Conservation (phyloP, 2,888 invertebrate species). For the Zootermopsis nevadensis region DNA sequence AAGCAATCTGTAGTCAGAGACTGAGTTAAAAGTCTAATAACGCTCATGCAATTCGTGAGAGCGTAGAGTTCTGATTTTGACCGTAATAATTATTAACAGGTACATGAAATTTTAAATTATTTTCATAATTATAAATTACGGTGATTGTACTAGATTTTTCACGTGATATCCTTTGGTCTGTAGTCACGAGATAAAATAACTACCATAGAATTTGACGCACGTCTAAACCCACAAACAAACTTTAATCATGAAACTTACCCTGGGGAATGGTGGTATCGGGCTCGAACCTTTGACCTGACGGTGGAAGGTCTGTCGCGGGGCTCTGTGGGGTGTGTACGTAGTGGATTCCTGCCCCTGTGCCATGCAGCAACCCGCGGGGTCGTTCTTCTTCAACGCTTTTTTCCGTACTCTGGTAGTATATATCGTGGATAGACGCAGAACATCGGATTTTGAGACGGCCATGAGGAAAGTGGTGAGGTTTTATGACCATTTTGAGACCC, state of each 20-base stretch:
- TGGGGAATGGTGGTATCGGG: neutral
- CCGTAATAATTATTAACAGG: too few relatives aligned
- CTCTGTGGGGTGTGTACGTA: neutral
- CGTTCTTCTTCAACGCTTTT: slow-evolving; percentile 73
- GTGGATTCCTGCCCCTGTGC: neutral
- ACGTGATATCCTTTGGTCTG: too few relatives aligned
- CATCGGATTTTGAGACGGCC: slow-evolving; percentile 73
- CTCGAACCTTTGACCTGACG: slow-evolving; percentile 9
- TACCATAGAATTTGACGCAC: too few relatives aligned
- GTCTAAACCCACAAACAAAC: too few relatives aligned
- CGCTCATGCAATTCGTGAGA: too few relatives aligned
- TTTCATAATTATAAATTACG: too few relatives aligned
- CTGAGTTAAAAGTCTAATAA: too few relatives aligned
- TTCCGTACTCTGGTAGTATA: slow-evolving; percentile 76
- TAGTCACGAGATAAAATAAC: too few relatives aligned
- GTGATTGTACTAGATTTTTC: too few relatives aligned
- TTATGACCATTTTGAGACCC: slow-evolving; percentile 67
- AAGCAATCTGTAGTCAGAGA: too few relatives aligned
- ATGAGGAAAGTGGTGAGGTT: slow-evolving; percentile 65
- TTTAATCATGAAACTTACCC: neutral
- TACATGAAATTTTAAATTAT: too few relatives aligned
- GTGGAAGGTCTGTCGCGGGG: slow-evolving; percentile 6
- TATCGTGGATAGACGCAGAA: slow-evolving; percentile 73
- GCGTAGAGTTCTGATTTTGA: too few relatives aligned
- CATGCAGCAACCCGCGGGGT: slow-evolving; percentile 50